Conservation (phyloP, 2,797 vertebrate species). For the Babyrousa celebensis region DNA sequence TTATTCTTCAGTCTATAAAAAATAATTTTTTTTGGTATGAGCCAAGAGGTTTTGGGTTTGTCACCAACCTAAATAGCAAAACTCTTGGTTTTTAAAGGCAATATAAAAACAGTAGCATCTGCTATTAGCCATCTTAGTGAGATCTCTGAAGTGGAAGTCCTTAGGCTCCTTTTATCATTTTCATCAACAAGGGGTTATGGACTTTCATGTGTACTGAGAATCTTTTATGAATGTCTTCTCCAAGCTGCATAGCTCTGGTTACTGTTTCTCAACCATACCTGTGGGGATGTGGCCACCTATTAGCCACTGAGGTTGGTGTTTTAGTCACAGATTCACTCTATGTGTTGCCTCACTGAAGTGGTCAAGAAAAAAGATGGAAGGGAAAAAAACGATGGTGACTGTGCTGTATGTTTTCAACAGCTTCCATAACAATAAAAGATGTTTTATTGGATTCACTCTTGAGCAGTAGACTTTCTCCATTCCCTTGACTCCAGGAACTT, state of each 20-base stretch:
- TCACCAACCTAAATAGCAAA: background rate
- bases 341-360: background rate
- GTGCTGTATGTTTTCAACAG: background rate
- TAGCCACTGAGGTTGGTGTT: background rate
- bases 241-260: background rate
- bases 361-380: background rate
- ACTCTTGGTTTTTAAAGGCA: background rate
- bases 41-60: background rate
- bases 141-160: background rate
- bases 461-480: background rate
- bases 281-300: background rate
- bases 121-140: background rate
- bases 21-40: constrained; percentile 30
- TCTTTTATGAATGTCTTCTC: background rate
- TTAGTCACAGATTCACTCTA: background rate
- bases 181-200: background rate
- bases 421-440: background rate
- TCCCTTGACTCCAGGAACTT: background rate
- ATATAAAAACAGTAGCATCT: background rate
- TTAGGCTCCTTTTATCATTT: background rate
- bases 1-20: constrained; percentile 14
- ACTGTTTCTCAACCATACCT: background rate
- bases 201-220: background rate
- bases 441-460: background rate
- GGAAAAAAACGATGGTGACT: background rate